phyloP scores from a whole-genome alignment of 1,140 invertebrate species.

The Polypedilum pembai region DNA sequence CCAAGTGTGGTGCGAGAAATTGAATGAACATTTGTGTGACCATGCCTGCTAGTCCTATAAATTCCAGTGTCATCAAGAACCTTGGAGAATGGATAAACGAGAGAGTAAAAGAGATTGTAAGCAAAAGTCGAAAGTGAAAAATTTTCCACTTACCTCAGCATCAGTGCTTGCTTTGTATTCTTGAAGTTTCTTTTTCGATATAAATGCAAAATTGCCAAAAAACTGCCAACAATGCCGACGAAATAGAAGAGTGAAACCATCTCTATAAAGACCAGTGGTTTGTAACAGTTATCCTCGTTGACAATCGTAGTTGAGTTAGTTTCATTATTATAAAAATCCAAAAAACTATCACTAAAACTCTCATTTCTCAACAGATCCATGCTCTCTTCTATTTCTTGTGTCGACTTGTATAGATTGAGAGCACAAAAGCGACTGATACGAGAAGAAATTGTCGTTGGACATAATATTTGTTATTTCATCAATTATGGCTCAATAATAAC shows the following conservation, averaged over 20 bases:
- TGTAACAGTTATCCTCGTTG: background rate
- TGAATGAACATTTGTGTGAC: slow-evolving; percentile 45
- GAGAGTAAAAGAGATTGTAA: background rate
- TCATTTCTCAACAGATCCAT: background rate
- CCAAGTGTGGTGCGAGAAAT: slow-evolving; percentile 40
- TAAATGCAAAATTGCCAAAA: background rate
- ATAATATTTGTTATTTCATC: slow-evolving; percentile 23
- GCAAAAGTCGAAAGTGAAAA: background rate
- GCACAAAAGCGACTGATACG: background rate
- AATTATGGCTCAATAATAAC: slow-evolving; percentile 26
- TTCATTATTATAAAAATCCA: background rate
- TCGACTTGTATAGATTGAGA: background rate
- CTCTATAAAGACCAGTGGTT: background rate
- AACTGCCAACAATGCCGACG: background rate
- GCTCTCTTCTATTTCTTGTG: background rate
- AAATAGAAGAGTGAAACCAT: background rate
- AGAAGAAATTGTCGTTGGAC: background rate
- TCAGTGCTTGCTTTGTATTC: slow-evolving; percentile 5
- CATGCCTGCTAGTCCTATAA: slow-evolving; percentile 67
- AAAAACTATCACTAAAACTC: background rate
- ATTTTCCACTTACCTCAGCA: background rate
- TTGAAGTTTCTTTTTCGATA: background rate
- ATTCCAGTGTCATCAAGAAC: slow-evolving; percentile 70
- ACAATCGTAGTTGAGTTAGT: background rate
- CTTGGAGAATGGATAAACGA: slow-evolving; percentile 31